Percentiles rank a stretch among this genome's conserved stretches.
Conservation (phyloP, 2,888 invertebrate species). For the Cataglyphis livida region DNA sequence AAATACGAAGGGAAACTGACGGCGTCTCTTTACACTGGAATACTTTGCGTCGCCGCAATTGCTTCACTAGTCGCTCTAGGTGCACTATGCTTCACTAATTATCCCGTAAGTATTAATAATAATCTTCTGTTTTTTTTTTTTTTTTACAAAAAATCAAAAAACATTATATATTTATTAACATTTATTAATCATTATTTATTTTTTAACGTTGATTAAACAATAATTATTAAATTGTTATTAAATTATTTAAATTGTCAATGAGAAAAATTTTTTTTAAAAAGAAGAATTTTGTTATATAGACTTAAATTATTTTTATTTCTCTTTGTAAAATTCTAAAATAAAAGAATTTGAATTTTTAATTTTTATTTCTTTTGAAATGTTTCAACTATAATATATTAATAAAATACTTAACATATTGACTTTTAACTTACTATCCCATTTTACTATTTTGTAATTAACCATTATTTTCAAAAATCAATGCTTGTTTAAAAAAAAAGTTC, state of each 20-base stretch:
- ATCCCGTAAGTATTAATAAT: conserved; percentile 86
- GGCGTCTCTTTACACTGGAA: conserved; percentile 91
- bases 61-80: conserved; percentile 88
- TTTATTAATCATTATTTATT: background rate
- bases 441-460: background rate
- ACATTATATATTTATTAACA: background rate
- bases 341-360: background rate
- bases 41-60: conserved; percentile 89
- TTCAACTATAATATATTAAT: background rate
- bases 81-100: conserved; percentile 88
- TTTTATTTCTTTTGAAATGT: background rate
- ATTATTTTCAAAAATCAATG: conserved; percentile 31
- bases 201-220: background rate
- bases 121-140: background rate
- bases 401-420: background rate
- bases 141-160: background rate
- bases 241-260: background rate
- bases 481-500: background rate
- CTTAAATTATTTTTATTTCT: background rate
- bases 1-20: conserved; percentile 87
- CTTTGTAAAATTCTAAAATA: background rate
- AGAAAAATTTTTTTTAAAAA: background rate
- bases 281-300: background rate
- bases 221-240: background rate
- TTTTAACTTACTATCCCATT: background rate